Evolutionary conservation across 2,888 invertebrate genomes (phyloP).

Genomic region (Orthosia cruda): DNA sequence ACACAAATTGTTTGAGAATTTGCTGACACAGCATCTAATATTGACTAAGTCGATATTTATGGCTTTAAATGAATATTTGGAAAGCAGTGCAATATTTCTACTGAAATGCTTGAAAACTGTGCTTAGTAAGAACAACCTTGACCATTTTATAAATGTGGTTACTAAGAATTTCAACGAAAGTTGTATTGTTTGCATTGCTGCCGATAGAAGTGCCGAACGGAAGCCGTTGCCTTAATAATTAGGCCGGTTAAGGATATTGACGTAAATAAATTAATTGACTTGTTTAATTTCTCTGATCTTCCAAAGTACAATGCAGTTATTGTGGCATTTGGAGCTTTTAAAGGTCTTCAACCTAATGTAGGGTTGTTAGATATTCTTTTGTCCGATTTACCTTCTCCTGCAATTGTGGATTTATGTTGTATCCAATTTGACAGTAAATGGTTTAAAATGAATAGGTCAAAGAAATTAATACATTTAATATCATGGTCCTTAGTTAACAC

Average conservation of each 20-base stretch:
- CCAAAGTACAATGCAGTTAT: conserved; percentile 44
- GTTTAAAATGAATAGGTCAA: conserved; percentile 26
- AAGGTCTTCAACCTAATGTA: conserved; percentile 12
- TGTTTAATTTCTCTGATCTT: conserved; percentile 49
- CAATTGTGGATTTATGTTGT: conserved; percentile 24
- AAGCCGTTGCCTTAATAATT: conserved; percentile 21
- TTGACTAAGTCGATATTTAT: conserved; percentile 23
- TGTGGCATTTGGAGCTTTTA: conserved; percentile 15
- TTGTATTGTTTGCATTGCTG: conserved; percentile 39
- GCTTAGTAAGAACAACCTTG: conserved; percentile 14
- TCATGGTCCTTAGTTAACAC: neutral
- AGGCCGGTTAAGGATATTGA: conserved; percentile 31
- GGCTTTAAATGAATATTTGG: conserved; percentile 34
- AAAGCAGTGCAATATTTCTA: conserved; percentile 49
- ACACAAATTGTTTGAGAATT: conserved; percentile 21
- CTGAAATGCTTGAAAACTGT: conserved; percentile 35
- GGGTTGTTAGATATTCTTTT: conserved; percentile 16
- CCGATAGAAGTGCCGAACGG: conserved; percentile 27
- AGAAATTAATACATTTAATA: conserved; percentile 36
- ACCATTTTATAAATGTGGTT: conserved; percentile 30
- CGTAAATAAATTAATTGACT: conserved; percentile 28
- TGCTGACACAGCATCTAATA: conserved; percentile 14
- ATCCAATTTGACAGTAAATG: conserved; percentile 31
- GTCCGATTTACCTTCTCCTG: conserved; percentile 15
- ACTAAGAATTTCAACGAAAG: conserved; percentile 6